Evolutionary conservation across 2,888 invertebrate species (phyloP), one percentile per base, ranked within the genome.

Genomic region (Lasioglossum vierecki): DNA sequence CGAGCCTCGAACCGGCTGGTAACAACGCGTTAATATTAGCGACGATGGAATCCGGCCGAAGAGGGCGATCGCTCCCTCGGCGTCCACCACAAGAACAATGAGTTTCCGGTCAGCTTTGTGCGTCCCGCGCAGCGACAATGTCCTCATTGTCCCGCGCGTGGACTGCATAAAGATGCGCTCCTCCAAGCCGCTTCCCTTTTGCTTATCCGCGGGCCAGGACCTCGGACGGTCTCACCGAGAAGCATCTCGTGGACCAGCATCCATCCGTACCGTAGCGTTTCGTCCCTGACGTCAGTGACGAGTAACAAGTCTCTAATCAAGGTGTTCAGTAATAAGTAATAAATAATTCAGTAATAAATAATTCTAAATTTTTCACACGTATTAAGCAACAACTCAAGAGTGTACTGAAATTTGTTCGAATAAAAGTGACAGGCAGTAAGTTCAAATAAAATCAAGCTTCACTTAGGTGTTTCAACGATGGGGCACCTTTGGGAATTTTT

Each of bases 11-110:
- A 82, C 80, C 80, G 88, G 79, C 68, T 89, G 83, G 88, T 90
- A 86, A 88, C 84, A 82, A 76, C 82, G 90, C 89, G 89, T 89
- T 89, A 89, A 89, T 89, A 90, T 90, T 88, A 88, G 85, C 87
- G 85, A 77, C 90, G 86, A 71, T 80, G 88, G 86, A 86, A 90
- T 90, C 80, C 84, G 74, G 57, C 60, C 80, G 79, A 66, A 71
- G 80, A 82, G 79, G 79, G 53, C 82, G 83, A 90, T 88, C 87
- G 84, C 8, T 66, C 66, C 66, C 66, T 81, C 73, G 74, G 80
- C 79, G 76, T 81, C 66, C 63, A 70, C 75, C 82, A 44, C 73
- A 82, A 44, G 88, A 89, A 90, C 89, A 91, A 90, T 90, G 87
- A 91, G 79, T 86, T 89, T 90, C 91, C 90, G 91, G 90, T 87